Percentiles rank a stretch among this genome's conserved stretches.
Conservation (phyloP, 2,888 invertebrate genomes). For the Rotaria macrura region DNA sequence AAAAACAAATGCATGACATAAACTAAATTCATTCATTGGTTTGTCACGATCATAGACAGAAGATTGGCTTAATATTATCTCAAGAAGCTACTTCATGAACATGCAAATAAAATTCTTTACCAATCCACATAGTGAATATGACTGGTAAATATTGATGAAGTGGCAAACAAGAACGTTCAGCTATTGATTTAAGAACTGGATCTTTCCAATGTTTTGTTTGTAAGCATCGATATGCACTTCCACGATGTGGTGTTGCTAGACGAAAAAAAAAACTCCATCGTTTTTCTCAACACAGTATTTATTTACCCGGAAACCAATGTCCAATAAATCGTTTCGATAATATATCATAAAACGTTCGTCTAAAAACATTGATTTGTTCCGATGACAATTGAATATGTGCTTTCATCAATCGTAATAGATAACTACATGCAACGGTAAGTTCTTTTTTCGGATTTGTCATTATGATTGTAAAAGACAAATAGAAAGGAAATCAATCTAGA, state of each 20-base stretch:
- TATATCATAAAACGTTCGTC: neutral
- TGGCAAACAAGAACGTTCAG: neutral
- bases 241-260: neutral
- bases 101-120: neutral
- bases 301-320: conserved; percentile 16
- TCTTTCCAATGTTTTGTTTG: conserved; percentile 13
- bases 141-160: neutral
- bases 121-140: conserved; percentile 9
- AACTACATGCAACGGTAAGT: neutral
- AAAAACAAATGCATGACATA: too few species aligned
- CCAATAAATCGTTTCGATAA: conserved; percentile 6
- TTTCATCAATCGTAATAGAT: neutral
- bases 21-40: too few species aligned
- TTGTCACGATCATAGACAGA: too few species aligned
- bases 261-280: too few species aligned
- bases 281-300: too few species aligned
- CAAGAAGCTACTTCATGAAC: neutral
- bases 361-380: neutral
- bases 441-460: conserved; percentile 4
- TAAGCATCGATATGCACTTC: conserved; percentile 16
- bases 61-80: too few species aligned
- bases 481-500: neutral
- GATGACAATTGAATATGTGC: neutral
- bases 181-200: neutral
- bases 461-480: too few species aligned